Base-by-base conservation (phyloP, 2,888 invertebrate species). In the Plebejus argus region DNA sequence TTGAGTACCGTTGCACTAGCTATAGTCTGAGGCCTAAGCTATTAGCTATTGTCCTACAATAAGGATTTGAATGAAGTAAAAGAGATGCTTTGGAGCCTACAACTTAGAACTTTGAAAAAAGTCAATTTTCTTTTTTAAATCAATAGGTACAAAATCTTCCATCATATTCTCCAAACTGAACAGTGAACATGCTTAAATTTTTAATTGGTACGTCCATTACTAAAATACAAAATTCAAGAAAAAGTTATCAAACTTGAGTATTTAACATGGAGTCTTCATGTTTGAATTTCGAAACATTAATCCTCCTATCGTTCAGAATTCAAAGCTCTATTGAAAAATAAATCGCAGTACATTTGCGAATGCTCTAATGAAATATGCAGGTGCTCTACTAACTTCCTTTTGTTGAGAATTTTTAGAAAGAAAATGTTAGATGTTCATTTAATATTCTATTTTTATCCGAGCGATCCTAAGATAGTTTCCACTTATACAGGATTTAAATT, bases 291-390 rank as follows among this genome's bases (percentile, higher is more conserved):
- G 8, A 39, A n/a, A 71, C 71, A 35, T 71, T 10, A 39, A 35
- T 71, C 20, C 39, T 71, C 71, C 35, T 71, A 71, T 71, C 72
- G 20, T 39, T 72, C 12, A 72, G 12, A 45, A 45, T 23, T 20
- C 20, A 20, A 39, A 18, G 72, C n/a, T 71, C 39, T 45, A 72
- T 20, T 72, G 45, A 20, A 72, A 72, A 45, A 72, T 72, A 72
- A 72, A 72, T 72, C 72, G 23, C 28, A 28, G 33, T 66, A 18
- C 66, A 66, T 33, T 66, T 66, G 66, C 66, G 5, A 66, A 66
- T 66, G 66, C 1, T 28, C 12, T 28, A 66, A 66, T 33, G 66
- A 33, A 66, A 66, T 66, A 66, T 66, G 66, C 66, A 66, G 28
- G 66, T 33, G 66, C 28, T 66, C 28, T 66, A 20, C 28, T 28